Evolutionary conservation across 2,888 invertebrate species (phyloP).

Genomic region (Drosophila yooni): DNA sequence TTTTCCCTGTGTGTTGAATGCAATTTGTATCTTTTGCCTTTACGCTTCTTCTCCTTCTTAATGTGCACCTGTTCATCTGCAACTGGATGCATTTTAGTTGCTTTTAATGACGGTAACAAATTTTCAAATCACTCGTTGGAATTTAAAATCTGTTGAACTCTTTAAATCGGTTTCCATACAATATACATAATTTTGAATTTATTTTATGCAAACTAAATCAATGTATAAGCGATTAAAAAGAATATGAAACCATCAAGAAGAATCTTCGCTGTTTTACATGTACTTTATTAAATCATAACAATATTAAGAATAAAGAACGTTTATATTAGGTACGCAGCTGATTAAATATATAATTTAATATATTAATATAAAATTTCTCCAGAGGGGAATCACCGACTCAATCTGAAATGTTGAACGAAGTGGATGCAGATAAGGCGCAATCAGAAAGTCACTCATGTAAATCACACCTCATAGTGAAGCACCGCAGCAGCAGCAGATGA

Average conservation of each 20-base stretch:
- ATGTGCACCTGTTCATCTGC: slow-evolving; percentile 17
- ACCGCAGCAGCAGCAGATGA: slow-evolving; percentile 10
- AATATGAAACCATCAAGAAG: not conserved
- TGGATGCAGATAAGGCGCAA: slow-evolving; percentile 37
- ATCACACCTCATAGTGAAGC: slow-evolving; percentile 31
- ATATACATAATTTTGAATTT: slow-evolving; percentile 31
- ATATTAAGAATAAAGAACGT: not conserved
- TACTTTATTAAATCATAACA: not conserved
- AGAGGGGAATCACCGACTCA: slow-evolving; percentile 36
- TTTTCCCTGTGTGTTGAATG: slow-evolving; percentile 28
- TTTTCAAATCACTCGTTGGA: not conserved
- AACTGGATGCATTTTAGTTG: slow-evolving; percentile 19
- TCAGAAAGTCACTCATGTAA: no score
- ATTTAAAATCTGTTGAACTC: not conserved
- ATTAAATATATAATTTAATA: no score
- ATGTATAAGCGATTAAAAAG: not conserved
- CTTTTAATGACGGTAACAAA: not conserved
- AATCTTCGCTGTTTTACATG: not conserved
- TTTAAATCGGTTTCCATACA: not conserved
- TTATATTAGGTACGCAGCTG: not conserved
- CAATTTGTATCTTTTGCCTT: slow-evolving; percentile 3
- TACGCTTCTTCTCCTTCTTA: slow-evolving; percentile 31
- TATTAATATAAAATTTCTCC: no score
- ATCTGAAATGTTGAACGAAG: slow-evolving; percentile 10
- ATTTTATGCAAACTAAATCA: slow-evolving; percentile 1